These are phyloP conservation scores for Eumerus sabulonum DNA, from an alignment of 2,888 invertebrate genomes.

Conservation along the genomic window DNA sequence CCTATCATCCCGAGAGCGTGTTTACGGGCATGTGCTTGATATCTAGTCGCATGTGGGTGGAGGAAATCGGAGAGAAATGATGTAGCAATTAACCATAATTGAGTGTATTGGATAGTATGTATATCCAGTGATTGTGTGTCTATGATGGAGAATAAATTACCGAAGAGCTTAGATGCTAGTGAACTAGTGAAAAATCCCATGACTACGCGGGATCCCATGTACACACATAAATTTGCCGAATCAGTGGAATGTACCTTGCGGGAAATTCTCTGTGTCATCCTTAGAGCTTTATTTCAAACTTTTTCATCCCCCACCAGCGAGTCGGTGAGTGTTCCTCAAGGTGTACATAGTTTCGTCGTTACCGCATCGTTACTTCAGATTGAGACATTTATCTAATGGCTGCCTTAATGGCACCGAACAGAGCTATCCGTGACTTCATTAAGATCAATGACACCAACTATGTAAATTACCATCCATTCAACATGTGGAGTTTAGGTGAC, in stretches of 20 bases:
- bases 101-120: conserved; percentile 16
- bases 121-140: conserved; percentile 3
- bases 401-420: conserved; percentile 31
- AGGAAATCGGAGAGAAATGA: conserved; percentile 21
- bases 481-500: conserved; percentile 10
- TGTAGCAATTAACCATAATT: conserved; percentile 16
- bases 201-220: background rate
- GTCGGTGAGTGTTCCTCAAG: conserved; percentile 11
- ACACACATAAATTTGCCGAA: background rate
- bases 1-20: conserved; percentile 9
- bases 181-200: too few species aligned
- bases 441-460: conserved; percentile 44
- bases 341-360: conserved; percentile 26
- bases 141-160: conserved; percentile 29
- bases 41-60: background rate
- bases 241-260: conserved; percentile 6
- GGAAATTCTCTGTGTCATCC: conserved; percentile 21
- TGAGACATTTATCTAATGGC: conserved; percentile 44
- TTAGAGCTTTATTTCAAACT: background rate
- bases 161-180: background rate
- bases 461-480: conserved; percentile 22
- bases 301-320: background rate
- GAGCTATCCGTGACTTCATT: conserved; percentile 14
- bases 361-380: conserved; percentile 41
- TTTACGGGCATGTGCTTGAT: too few species aligned